Evolutionary conservation across 2,113 vertebrate species (phyloP), one percentile per base, ranked within the genome.

Genomic region (Pteruthius melanotis): DNA sequence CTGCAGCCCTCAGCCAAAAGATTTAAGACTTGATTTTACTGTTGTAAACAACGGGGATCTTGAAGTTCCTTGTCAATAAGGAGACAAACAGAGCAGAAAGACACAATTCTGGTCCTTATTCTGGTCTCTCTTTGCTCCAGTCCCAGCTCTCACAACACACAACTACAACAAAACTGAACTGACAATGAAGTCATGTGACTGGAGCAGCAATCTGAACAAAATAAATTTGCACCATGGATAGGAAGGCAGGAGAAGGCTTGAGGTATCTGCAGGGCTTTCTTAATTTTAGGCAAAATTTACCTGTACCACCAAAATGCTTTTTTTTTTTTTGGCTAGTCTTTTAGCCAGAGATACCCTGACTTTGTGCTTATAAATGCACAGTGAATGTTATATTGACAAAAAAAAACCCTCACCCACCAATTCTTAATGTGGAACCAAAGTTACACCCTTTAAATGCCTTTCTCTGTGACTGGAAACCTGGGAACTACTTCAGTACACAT

Each of bases 1-100:
- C 76, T 56, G 57, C 52, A 96, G 80, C 86, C 76, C 81, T 92
- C 81, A 93, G 92, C 83, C 85, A 74, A n/a, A 57, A 56, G 49
- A 53, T 60, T 50, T 57, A 77, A 83, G 65, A 30, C 3, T 85
- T 61, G 35, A 59, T 94, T 89, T 86, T 87, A 3, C 77, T 80
- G 30, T 49, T 27, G 35, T 45, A 21, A 27, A 15, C 0, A 1
- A 72, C 20, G 64, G 31, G 49, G 53, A 26, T 66, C 75, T 68
- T 44, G 64, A 75, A 63, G 60, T n/a, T 81, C 60, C 45, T 65
- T 59, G 66, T 40, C 49, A 23, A 57, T 52, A 47, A 19, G 45
- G 50, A 11, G 27, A 50, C 10, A 37, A 76, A 23, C 6, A 15
- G 11, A 81, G 56, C 37, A 83, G 78, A 64, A 87, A 69, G 8